Evolutionary conservation across 2,888 invertebrate genomes (phyloP), one percentile per base, ranked within the genome.

Genomic region (Malacosoma neustria): DNA sequence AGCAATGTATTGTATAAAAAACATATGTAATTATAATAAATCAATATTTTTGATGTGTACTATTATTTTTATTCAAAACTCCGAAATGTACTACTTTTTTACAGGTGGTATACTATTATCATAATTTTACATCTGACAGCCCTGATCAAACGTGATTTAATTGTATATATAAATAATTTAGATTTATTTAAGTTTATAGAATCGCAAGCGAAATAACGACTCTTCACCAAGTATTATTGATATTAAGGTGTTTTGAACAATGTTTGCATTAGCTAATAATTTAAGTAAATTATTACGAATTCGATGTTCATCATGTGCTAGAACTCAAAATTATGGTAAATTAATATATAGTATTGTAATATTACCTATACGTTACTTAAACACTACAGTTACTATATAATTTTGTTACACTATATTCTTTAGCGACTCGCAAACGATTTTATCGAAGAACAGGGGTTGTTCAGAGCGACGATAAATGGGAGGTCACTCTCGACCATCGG

Each of bases 401-500:
- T n/a, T n/a, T n/a, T n/a, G n/a, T n/a, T n/a, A n/a, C n/a, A n/a
- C n/a, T n/a, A n/a, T n/a, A n/a, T n/a, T n/a, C 69, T 74, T 37
- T 44, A 85, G 73, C 86, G 9, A 85, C 86, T 1, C 87, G 88
- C 11, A 93, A 93, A 62, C 85, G 92, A 37, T 94, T 94, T 73
- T 94, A 93, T 63, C 89, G 89, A 45, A 89, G 88, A 44, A 92
- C 94, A 0, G 89, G 90, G 42, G 90, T 95, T 42, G 67, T 94
- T 11, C 89, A 88, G 49, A 90, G 87, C 59, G 90, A 90, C 50
- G 89, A 88, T 14, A 90, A 90, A 61, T 95, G 90, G 86, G 97
- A 98, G 82, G 88, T 98, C 5, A 94, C 93, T 11, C 79, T 98
- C 48, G 98, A 98, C 71, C 93, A 95, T 61, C 87, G 91, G 11